Evolutionary conservation across 2,113 vertebrate species (phyloP).

Genomic region (Macquaria ambigua): DNA sequence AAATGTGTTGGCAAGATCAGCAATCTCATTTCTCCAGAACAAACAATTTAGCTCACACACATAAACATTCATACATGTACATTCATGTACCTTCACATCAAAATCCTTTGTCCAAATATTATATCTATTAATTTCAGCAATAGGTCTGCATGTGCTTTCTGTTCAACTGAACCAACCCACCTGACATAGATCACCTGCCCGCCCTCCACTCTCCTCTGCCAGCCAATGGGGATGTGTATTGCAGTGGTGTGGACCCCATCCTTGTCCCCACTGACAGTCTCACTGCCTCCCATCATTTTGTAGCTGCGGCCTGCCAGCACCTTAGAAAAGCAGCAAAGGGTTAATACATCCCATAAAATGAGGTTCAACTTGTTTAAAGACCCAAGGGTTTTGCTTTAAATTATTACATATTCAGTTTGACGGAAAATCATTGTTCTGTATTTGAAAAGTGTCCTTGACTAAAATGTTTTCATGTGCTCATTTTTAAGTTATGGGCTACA

Average conservation of each 20-base stretch:
- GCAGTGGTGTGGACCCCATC: slow-evolving; percentile 85
- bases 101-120: background rate
- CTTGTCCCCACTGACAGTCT: slow-evolving; percentile 89
- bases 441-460: background rate
- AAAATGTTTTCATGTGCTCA: background rate
- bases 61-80: background rate
- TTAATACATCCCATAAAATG: background rate
- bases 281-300: slow-evolving; percentile 96
- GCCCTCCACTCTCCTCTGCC: slow-evolving; percentile 90
- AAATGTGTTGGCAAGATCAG: background rate
- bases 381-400: background rate
- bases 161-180: slow-evolving; percentile 69
- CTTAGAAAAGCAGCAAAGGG: slow-evolving; percentile 69
- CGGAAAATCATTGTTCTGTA: background rate
- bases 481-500: background rate
- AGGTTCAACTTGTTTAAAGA: background rate
- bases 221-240: slow-evolving; percentile 89
- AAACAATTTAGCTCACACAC: background rate
- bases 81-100: background rate
- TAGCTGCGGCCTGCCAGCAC: slow-evolving; percentile 87
- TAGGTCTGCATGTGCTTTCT: background rate
- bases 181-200: slow-evolving; percentile 90
- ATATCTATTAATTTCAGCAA: background rate
- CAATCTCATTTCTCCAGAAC: background rate
- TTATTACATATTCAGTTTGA: background rate